Percentiles rank a stretch among this genome's conserved stretches.
These are phyloP conservation scores for Butastur rufipennis DNA, from an alignment of 2,113 vertebrate species.

Conservation along the genomic window DNA sequence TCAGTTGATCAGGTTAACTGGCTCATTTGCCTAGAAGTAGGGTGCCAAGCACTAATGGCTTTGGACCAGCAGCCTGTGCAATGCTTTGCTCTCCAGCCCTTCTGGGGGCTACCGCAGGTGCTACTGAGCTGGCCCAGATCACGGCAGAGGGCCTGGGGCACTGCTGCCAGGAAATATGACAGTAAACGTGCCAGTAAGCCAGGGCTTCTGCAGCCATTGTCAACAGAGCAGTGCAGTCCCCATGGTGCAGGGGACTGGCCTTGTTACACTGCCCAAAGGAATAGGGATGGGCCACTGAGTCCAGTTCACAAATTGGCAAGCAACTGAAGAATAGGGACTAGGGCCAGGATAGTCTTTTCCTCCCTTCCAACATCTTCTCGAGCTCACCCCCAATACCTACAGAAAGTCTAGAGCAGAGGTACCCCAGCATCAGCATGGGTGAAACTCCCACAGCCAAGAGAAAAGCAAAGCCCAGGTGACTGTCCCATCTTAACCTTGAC, in stretches of 20 bases:
- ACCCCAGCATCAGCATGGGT: neutral
- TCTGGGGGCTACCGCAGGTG: neutral
- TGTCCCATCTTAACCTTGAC: neutral
- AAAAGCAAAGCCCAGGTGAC: neutral
- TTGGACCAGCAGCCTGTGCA: neutral
- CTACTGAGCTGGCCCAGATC: neutral
- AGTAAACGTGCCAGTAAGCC: neutral
- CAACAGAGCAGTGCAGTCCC: fast-evolving
- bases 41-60: slow-evolving; percentile 26
- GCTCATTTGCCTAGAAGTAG: slow-evolving; percentile 12
- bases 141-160: neutral
- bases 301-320: neutral
- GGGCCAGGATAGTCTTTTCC: neutral
- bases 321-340: neutral
- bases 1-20: neutral
- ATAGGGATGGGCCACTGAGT: neutral
- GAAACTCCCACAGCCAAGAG: neutral
- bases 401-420: neutral
- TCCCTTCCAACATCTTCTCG: neutral
- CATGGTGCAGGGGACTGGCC: neutral
- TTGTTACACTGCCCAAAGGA: neutral
- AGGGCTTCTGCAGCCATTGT: neutral
- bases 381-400: fast-evolving
- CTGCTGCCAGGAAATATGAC: neutral
- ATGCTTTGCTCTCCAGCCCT: neutral